Evolutionary conservation across 2,888 invertebrate species (phyloP).

Genomic region (Parascotia fuliginaria): DNA sequence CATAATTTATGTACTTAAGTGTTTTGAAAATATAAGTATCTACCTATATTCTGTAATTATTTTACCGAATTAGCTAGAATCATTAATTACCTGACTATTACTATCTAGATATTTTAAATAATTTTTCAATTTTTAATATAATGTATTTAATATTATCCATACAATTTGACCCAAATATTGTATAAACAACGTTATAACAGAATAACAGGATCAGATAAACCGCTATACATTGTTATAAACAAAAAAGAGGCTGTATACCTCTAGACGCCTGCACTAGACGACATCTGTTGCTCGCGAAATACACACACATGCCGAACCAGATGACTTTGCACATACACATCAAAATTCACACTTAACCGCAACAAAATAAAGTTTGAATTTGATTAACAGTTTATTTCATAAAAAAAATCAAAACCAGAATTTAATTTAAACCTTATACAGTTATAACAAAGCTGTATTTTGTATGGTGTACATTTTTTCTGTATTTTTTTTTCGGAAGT

Average conservation of each 20-base stretch:
- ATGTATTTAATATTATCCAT: slow-evolving; percentile 18
- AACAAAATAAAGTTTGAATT: slow-evolving; percentile 28
- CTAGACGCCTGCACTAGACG: slow-evolving; percentile 44
- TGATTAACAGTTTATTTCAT: slow-evolving; percentile 12
- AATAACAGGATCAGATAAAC: slow-evolving; percentile 64
- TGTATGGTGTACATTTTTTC: slow-evolving; percentile 36
- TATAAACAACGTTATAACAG: slow-evolving; percentile 39
- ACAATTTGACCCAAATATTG: slow-evolving; percentile 38
- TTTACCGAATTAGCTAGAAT: too few species aligned
- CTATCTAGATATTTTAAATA: neutral
- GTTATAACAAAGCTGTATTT: slow-evolving; percentile 39
- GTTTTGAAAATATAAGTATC: too few species aligned
- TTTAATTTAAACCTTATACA: neutral
- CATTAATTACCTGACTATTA: too few species aligned
- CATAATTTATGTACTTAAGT: too few species aligned
- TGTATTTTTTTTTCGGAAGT: slow-evolving; percentile 69
- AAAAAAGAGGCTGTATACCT: slow-evolving; percentile 53
- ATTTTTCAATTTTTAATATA: slow-evolving; percentile 22
- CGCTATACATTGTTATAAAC: slow-evolving; percentile 61
- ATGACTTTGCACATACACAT: slow-evolving; percentile 60
- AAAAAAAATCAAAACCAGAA: slow-evolving; percentile 7
- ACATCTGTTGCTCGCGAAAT: slow-evolving; percentile 72
- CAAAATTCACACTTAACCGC: slow-evolving; percentile 21
- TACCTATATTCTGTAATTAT: too few species aligned
- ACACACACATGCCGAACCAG: slow-evolving; percentile 76